These are phyloP conservation scores for Pseudachorutes palmiensis DNA, from an alignment of 1,140 invertebrate species.

Conservation along the genomic window DNA sequence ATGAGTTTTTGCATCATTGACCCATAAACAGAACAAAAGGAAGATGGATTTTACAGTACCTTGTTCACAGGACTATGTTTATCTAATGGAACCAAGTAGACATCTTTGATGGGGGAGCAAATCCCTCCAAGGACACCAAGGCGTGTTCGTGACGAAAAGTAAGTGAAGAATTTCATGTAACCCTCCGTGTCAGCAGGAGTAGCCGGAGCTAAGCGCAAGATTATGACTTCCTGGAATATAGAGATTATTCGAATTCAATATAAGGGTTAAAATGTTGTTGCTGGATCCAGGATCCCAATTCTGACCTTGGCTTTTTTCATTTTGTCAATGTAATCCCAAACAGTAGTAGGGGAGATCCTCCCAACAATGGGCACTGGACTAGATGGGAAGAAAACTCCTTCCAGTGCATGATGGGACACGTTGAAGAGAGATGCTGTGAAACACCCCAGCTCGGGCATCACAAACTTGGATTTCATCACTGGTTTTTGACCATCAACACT, in stretches of 20 bases:
- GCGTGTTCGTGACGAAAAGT: constrained; percentile 71
- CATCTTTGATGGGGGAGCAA: constrained; percentile 75
- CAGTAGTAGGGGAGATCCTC: constrained; percentile 76
- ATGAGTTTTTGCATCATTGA: constrained; percentile 17
- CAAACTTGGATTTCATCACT: constrained; percentile 21
- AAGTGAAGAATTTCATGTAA: constrained; percentile 81
- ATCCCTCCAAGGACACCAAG: constrained; percentile 57
- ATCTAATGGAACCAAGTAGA: constrained; percentile 83
- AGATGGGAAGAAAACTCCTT: constrained; percentile 30
- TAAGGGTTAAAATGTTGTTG: background rate
- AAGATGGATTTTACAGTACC: constrained; percentile 53
- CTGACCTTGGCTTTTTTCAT: constrained; percentile 70
- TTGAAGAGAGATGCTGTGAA: constrained; percentile 25
- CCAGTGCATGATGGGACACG: constrained; percentile 25
- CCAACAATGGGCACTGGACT: constrained; percentile 59
- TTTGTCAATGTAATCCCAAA: constrained; percentile 88
- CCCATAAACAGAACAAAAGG: too few relatives aligned
- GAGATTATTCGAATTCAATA: too few relatives aligned
- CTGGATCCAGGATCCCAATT: constrained; percentile 5
- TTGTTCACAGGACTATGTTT: constrained; percentile 65
- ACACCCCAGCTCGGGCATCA: constrained; percentile 33
- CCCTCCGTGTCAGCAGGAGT: constrained; percentile 73
- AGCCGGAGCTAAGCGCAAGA: constrained; percentile 68
- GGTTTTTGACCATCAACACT: constrained; percentile 8
- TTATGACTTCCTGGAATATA: constrained; percentile 65